Evolutionary conservation across 2,113 vertebrate species (phyloP).

Genomic region (Bungarus multicinctus): DNA sequence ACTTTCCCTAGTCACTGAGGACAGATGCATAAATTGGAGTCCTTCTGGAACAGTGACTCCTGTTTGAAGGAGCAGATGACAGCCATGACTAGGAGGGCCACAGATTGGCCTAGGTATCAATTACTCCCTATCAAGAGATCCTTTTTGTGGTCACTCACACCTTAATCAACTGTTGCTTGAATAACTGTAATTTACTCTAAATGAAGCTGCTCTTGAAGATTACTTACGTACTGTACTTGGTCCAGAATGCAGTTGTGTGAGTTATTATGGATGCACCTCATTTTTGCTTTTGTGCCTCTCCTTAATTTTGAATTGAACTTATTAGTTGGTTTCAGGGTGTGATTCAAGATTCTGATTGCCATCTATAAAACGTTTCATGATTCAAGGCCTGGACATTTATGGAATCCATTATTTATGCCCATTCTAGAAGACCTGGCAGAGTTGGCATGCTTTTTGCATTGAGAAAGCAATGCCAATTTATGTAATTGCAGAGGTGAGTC

Average conservation of each 20-base stretch:
- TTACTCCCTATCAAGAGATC: neutral
- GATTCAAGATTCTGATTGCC: no score
- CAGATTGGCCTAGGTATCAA: neutral
- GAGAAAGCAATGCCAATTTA: no score
- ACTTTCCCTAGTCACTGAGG: neutral
- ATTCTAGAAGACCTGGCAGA: no score
- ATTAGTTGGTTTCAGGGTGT: no score
- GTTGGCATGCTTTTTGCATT: no score
- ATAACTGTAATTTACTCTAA: neutral
- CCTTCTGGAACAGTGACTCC: neutral
- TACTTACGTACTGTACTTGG: neutral
- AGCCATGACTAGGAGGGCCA: neutral
- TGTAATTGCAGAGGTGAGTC: no score
- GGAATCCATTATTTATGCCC: no score
- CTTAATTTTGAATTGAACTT: neutral
- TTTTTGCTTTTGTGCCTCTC: neutral
- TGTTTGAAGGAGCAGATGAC: neutral
- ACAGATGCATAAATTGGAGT: neutral
- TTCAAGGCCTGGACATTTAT: no score
- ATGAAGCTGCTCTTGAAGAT: neutral
- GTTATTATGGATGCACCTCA: neutral
- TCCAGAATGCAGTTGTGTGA: neutral
- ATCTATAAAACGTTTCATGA: no score
- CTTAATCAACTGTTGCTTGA: neutral
- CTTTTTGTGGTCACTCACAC: neutral